A percentile compares a stretch with the other conserved stretches of the same genome.
These are phyloP conservation scores for Cryptotermes secundus DNA, from an alignment of 1,140 invertebrate species.

Conservation along the genomic window DNA sequence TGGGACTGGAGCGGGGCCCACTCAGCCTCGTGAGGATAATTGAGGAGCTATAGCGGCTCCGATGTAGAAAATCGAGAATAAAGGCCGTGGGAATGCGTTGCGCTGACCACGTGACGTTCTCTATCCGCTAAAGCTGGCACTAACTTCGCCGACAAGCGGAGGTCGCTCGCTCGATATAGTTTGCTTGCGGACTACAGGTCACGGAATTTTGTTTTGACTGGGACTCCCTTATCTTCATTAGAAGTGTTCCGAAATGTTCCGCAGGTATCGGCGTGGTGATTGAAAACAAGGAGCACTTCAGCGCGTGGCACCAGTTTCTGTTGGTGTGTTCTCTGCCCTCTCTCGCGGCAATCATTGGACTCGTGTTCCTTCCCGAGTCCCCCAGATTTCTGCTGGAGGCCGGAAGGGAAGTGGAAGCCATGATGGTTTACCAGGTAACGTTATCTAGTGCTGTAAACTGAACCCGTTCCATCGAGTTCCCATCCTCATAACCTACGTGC, in stretches of 20 bases:
- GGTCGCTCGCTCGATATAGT: no score
- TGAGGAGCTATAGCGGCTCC: no score
- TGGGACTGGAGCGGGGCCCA: no score
- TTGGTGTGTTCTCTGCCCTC: conserved; percentile 71
- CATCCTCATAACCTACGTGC: no score
- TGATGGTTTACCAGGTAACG: conserved; percentile 70
- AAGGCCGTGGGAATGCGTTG: no score
- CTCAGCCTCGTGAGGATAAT: no score
- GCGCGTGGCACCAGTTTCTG: conserved; percentile 74
- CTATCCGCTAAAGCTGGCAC: not conserved
- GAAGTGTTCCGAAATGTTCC: not conserved
- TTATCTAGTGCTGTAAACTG: no score
- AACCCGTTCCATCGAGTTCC: no score
- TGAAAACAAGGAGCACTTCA: conserved; percentile 71
- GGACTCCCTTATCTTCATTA: not conserved
- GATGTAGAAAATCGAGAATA: no score
- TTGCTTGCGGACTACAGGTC: no score
- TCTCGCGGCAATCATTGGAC: conserved; percentile 64
- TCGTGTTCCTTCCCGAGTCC: conserved; percentile 77
- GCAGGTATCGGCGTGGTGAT: conserved; percentile 60
- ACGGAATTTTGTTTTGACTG: no score
- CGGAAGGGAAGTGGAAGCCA: conserved; percentile 71
- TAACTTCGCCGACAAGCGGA: not conserved
- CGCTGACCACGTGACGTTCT: no score
- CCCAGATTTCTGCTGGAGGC: conserved; percentile 71